phyloP scores from a whole-genome alignment of 2,888 invertebrate genomes.

The Cryptus viduatorius region DNA sequence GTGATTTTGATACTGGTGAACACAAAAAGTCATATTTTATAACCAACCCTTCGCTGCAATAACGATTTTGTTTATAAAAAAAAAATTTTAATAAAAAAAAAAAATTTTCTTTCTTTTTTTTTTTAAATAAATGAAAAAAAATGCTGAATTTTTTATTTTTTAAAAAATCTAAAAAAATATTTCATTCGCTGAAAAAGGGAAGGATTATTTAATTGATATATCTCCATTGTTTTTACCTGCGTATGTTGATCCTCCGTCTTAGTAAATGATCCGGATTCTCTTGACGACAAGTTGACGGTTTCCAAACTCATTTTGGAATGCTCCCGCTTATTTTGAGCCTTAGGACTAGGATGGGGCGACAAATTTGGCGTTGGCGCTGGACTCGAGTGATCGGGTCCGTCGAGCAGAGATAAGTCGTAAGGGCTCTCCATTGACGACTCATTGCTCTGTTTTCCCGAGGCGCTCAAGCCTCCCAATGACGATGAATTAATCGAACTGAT shows the following conservation, averaged over 20 bases:
- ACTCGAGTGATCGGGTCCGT: slow-evolving; percentile 80
- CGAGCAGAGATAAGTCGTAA: slow-evolving; percentile 82
- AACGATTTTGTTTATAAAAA: too few species aligned
- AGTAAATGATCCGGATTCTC: slow-evolving; percentile 71
- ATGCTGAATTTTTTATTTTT: too few species aligned
- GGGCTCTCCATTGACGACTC: slow-evolving; percentile 79
- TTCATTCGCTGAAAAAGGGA: background rate
- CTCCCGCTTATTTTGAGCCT: slow-evolving; percentile 77
- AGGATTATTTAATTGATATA: background rate
- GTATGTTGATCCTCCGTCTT: slow-evolving; percentile 77
- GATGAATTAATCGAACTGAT: slow-evolving; percentile 89
- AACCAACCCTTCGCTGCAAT: too few species aligned
- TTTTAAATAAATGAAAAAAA: too few species aligned
- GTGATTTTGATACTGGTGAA: too few species aligned
- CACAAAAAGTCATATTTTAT: too few species aligned
- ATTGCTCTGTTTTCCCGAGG: slow-evolving; percentile 85
- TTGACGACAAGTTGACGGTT: slow-evolving; percentile 67
- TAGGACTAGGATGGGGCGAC: slow-evolving; percentile 86
- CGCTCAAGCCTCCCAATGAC: slow-evolving; percentile 86
- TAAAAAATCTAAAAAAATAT: background rate
- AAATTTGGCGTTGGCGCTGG: slow-evolving; percentile 86
- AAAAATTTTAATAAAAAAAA: too few species aligned
- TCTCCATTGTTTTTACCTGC: slow-evolving; percentile 70
- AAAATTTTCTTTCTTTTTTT: too few species aligned
- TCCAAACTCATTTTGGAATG: slow-evolving; percentile 75